Base-by-base conservation (phyloP, 1,140 invertebrate genomes). In the Euura lappo region DNA sequence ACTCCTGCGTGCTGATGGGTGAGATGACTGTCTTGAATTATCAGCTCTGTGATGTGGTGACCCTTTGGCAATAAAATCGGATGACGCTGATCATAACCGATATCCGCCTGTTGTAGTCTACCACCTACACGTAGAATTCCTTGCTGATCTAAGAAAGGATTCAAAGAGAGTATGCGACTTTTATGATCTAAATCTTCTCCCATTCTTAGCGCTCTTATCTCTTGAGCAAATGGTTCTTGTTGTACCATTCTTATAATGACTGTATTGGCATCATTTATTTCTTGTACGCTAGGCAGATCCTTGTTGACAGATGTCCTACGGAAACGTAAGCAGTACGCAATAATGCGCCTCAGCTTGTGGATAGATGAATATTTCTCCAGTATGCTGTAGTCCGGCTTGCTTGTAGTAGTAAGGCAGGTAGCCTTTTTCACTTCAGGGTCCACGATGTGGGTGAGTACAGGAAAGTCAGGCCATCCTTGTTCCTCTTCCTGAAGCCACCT, bases 91-190 rank as follows among this genome's bases (percentile, higher is more conserved):
- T 79, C 72, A 71, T 80, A 72, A 3, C 79, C 60, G 6, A 86
- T 60, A 7, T 77, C 65, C 2, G 80, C 69, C 47, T 84, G 75
- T 44, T 71, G 44, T 11, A 88, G 72, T 43, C 85, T 51, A 7
- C 86, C 86, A 6, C 84, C 86, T n/a, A 88, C 87, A 69, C 83
- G 76, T 5, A 87, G 7, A 4, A 87, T 46, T n/a, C 79, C 79
- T 10, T 76, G 28, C 8, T 74, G 3, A 70, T 87, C 84, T 6
- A 87, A 4, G 72, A 86, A 86, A 0, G 83, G 83, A 65, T 72
- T 67, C 43, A 77, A 44, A 5, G 43, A 42, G 2, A 44, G 8
- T 11, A 74, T 2, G 1, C 7, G 6, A 72, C 6, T 66, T 72
- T 4, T 43, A 6, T 13, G n/a, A 28, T 71, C 7, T 71, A 13